Conservation (phyloP, 2,888 invertebrate species). For the Andrena fulva region DNA sequence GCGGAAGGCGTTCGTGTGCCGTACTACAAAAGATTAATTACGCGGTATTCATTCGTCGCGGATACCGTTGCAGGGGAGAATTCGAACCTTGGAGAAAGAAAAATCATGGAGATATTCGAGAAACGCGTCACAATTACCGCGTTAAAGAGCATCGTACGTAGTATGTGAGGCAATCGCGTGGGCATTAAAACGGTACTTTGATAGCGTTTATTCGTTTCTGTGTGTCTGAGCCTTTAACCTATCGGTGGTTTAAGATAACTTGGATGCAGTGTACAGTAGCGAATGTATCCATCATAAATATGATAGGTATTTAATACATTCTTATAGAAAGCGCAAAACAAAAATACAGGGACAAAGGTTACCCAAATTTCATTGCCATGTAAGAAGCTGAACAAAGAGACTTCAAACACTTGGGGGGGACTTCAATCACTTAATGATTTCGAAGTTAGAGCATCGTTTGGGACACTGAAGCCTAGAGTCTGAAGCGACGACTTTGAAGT, state of each 20-base stretch:
- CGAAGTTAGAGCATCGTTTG: no score
- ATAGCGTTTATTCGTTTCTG: slow-evolving; percentile 6
- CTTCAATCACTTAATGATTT: no score
- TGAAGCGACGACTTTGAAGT: neutral
- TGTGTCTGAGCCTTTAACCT: neutral
- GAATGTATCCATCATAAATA: neutral
- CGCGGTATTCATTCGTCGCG: slow-evolving; percentile 1
- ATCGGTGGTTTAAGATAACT: neutral
- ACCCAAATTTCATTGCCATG: no score
- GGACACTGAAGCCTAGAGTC: neutral
- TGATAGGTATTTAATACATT: neutral
- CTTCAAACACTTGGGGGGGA: no score
- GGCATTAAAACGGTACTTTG: slow-evolving; percentile 35
- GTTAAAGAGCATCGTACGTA: slow-evolving; percentile 17
- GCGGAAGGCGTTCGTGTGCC: slow-evolving; percentile 1
- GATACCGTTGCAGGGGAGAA: slow-evolving; percentile 37
- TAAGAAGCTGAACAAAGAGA: no score
- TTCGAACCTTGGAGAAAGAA: slow-evolving; percentile 23
- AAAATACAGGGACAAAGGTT: no score
- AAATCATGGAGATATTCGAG: slow-evolving; percentile 30
- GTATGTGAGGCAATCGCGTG: neutral
- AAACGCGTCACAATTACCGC: slow-evolving; percentile 31
- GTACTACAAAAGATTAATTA: slow-evolving; percentile 22
- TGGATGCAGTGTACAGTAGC: neutral
- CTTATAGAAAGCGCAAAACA: no score